A percentile compares a stretch with the other conserved stretches of the same genome.
Conservation (phyloP, 1,140 invertebrate species). For the Copidosoma floridanum region DNA sequence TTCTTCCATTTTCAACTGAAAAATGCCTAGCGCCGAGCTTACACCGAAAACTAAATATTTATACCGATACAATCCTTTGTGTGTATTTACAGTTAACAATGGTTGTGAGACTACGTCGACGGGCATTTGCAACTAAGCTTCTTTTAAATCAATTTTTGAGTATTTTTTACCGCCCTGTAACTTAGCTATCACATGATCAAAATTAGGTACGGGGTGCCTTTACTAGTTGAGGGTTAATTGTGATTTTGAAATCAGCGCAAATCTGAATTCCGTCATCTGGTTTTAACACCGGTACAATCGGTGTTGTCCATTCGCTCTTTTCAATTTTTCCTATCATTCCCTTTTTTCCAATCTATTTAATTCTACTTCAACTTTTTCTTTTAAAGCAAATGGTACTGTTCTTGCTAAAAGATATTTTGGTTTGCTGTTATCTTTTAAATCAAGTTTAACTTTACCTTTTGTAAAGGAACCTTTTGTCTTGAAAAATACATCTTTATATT, state of each 20-base stretch:
- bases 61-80: too few species aligned
- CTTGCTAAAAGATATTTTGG: not conserved
- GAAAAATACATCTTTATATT: not conserved
- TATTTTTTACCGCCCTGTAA: constrained; percentile 2
- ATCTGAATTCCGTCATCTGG: constrained; percentile 40
- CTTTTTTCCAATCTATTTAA: constrained; percentile 25
- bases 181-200: constrained; percentile 14
- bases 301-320: constrained; percentile 47
- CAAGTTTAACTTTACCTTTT: too few species aligned
- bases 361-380: constrained; percentile 22
- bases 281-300: constrained; percentile 50
- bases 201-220: not conserved
- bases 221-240: not conserved
- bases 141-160: constrained; percentile 7
- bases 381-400: constrained; percentile 21
- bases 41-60: too few species aligned
- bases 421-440: too few species aligned
- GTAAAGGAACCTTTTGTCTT: not conserved
- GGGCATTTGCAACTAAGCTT: constrained; percentile 27
- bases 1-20: too few species aligned
- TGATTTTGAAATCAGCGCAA: not conserved
- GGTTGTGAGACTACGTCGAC: not conserved
- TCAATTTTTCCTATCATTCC: constrained; percentile 16
- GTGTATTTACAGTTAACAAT: constrained; percentile 19
- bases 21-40: too few species aligned